Evolutionary conservation across 1,140 invertebrate species (phyloP).

Genomic region (Brachystomella parvula): DNA sequence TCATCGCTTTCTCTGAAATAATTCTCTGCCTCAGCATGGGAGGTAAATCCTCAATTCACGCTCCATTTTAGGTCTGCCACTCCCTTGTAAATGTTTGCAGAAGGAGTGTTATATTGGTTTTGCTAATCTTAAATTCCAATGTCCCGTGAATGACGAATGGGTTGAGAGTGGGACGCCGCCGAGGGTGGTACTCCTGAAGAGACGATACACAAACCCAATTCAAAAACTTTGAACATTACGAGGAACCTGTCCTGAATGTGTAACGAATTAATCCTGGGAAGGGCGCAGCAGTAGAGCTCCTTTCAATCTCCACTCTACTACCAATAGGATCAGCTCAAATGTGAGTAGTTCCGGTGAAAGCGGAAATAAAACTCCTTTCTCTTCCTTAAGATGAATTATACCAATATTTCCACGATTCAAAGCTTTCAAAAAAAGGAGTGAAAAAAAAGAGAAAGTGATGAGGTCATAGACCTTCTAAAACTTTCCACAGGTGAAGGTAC

Average conservation of each 20-base stretch:
- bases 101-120: background rate
- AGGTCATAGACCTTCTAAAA: background rate
- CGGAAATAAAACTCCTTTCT: slow-evolving; percentile 4
- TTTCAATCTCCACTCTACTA: too few relatives aligned
- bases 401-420: background rate
- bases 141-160: background rate
- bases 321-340: background rate
- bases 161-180: too few relatives aligned
- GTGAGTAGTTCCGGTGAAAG: background rate
- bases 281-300: background rate
- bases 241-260: background rate
- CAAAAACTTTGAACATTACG: background rate
- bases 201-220: too few relatives aligned
- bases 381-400: background rate
- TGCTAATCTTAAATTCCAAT: background rate
- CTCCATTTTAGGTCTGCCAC: too few relatives aligned
- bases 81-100: too few relatives aligned
- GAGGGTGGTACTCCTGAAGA: too few relatives aligned
- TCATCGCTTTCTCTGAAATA: too few relatives aligned
- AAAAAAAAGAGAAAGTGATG: background rate
- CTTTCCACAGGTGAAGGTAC: background rate
- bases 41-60: too few relatives aligned
- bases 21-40: too few relatives aligned
- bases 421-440: background rate
- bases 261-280: background rate